phyloP scores from a whole-genome alignment of 2,113 vertebrate species.

The human (Homo sapiens) region DNA sequence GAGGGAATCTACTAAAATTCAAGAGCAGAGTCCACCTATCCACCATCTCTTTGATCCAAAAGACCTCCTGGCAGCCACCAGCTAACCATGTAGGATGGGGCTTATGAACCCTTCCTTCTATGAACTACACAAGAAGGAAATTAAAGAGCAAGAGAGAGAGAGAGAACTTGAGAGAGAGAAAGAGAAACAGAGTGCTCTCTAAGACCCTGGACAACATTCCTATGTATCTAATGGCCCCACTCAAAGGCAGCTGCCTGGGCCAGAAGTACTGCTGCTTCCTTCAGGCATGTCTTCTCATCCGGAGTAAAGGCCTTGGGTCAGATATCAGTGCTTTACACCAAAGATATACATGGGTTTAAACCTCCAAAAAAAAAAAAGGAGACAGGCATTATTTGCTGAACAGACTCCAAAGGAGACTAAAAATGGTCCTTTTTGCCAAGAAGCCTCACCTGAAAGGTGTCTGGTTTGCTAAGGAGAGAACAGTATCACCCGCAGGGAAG shows the following conservation, averaged over 20 bases:
- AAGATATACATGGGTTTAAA: not conserved
- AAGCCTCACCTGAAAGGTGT: not conserved
- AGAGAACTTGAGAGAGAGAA: not conserved
- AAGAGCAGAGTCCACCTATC: not conserved
- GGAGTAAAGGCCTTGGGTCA: not conserved
- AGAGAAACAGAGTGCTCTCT: not conserved
- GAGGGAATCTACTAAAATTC: conserved; percentile 41
- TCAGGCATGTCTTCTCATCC: not conserved
- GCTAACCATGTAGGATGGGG: not conserved
- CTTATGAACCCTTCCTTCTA: not conserved
- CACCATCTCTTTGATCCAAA: not conserved
- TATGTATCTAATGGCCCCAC: not conserved
- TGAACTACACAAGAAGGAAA: not conserved
- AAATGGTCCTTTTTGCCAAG: not conserved
- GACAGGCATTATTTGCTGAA: not conserved
- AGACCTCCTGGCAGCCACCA: not conserved
- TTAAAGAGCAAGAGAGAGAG: too few relatives aligned
- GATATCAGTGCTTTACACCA: not conserved
- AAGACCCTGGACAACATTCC: not conserved
- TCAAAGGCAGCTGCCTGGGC: not conserved
- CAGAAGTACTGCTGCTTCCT: not conserved
- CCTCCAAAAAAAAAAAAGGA: not conserved
- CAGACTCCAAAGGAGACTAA: not conserved
- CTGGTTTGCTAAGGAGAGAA: not conserved
- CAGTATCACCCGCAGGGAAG: not conserved